Base-by-base conservation (phyloP, 2,888 invertebrate species). In the Pemphredon lugubris region DNA sequence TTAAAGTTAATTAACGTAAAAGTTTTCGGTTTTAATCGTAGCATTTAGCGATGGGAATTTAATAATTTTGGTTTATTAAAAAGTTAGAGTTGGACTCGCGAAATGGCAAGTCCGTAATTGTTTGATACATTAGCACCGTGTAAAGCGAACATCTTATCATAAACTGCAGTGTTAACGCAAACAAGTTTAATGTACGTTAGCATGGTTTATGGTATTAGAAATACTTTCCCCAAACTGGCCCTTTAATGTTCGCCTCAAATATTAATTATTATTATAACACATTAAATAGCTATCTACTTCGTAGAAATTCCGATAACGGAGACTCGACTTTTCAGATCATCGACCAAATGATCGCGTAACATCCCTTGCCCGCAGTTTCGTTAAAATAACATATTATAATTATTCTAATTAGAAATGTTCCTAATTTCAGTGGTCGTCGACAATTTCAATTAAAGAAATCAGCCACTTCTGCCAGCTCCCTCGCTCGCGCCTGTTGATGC, bases 401-500 rank as follows among this genome's bases (percentile, higher is more conserved):
- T 55, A 40, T 21, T 20, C 2, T 44, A 11, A 2, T 9, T 23
- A 1, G 23, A 23, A 50, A 50, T 18, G 9, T 20, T n/a, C 14
- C 18, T 34, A 34, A 11, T 32, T 18, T 50, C 9, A 39, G n/a
- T 2, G 21, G 2, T 13, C 2, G 5, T 14, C n/a, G 13, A 13
- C 11, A 13, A 23, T 14, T 18, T 72, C 64, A 93, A 80, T 92
- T 91, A 74, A 94, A 92, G 88, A 95, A 95, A 82, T 95, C 95
- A 1, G 93, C 92, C 6, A 95, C 95, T 90, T 95, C 95, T 45
- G 94, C 93, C 14, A 95, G 89, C 86, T 95, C 95, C 69, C 95
- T 90, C 79, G 93, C 92, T 59, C 94, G 91, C 1, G 95, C 95
- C 87, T 95, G 94, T 83, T 94, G 93, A 84, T 95, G 95, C 1